These are phyloP conservation scores for Capreolus pygargus DNA, from an alignment of 2,113 vertebrate species.

Conservation along the genomic window DNA sequence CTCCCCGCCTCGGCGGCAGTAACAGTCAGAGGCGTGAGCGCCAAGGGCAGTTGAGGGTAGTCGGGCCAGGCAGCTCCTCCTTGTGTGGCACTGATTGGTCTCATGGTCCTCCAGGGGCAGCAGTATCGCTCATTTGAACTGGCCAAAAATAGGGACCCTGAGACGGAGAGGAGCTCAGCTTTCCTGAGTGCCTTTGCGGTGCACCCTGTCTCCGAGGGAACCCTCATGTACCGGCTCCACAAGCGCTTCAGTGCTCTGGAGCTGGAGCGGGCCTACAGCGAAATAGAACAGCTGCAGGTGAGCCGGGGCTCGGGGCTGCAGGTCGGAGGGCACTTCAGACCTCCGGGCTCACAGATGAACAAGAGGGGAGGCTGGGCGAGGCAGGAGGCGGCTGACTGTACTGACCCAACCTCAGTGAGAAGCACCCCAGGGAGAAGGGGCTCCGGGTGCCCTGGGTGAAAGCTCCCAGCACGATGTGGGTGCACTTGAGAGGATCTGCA, in stretches of 20 bases:
- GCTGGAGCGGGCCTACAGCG: conserved; percentile 89
- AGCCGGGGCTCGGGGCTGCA: neutral
- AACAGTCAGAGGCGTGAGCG: neutral
- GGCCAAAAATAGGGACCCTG: conserved; percentile 91
- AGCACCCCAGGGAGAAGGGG: neutral
- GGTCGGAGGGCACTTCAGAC: neutral
- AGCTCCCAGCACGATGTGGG: neutral
- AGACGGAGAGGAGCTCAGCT: conserved; percentile 88
- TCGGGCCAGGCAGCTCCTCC: neutral
- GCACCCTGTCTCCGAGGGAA: conserved; percentile 91
- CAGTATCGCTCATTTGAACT: conserved; percentile 91
- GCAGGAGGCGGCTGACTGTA: neutral
- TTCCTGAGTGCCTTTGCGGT: conserved; percentile 91
- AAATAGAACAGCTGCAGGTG: conserved; percentile 96
- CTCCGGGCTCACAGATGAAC: neutral
- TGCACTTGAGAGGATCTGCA: neutral
- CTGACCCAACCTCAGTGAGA: neutral
- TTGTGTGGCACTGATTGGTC: neutral
- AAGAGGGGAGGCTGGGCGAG: neutral
- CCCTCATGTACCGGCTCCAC: conserved; percentile 95
- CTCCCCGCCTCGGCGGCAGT: fast-evolving
- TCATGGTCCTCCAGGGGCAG: conserved; percentile 85
- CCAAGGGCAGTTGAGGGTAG: neutral
- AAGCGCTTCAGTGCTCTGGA: conserved; percentile 94
- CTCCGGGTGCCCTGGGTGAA: neutral